Conservation (phyloP, 2,113 vertebrate species). For the Muntiacus reevesi region DNA sequence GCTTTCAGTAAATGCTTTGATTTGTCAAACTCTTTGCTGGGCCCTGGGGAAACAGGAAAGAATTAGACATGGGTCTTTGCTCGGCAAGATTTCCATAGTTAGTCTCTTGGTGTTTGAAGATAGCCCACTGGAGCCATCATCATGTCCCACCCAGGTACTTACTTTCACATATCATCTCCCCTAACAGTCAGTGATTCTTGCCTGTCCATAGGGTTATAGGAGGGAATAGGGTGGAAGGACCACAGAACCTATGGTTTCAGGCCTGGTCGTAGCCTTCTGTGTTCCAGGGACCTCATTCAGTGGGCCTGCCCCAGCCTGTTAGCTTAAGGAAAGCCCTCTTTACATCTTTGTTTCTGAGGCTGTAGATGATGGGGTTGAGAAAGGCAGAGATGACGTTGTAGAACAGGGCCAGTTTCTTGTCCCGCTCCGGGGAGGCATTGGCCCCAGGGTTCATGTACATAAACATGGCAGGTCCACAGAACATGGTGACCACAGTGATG, state of each 20-base stretch:
- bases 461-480: slow-evolving; percentile 70
- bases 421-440: slow-evolving; percentile 51
- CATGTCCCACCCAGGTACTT: not conserved
- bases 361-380: slow-evolving; percentile 66
- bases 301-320: not conserved
- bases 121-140: not conserved
- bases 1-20: not conserved
- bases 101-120: not conserved
- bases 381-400: slow-evolving; percentile 69
- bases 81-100: not conserved
- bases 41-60: not conserved
- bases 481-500: slow-evolving; percentile 61
- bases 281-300: not conserved
- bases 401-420: slow-evolving; percentile 67
- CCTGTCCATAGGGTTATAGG: not conserved
- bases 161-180: not conserved
- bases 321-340: slow-evolving; percentile 61
- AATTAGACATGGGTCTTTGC: not conserved
- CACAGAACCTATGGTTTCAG: not conserved
- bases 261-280: not conserved
- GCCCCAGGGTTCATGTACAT: slow-evolving; percentile 67
- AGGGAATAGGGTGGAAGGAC: not conserved
- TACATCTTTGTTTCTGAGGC: slow-evolving; percentile 69
- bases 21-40: not conserved
- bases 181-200: not conserved